These are phyloP conservation scores for Solea senegalensis DNA, from an alignment of 2,113 vertebrate genomes.

Conservation along the genomic window DNA sequence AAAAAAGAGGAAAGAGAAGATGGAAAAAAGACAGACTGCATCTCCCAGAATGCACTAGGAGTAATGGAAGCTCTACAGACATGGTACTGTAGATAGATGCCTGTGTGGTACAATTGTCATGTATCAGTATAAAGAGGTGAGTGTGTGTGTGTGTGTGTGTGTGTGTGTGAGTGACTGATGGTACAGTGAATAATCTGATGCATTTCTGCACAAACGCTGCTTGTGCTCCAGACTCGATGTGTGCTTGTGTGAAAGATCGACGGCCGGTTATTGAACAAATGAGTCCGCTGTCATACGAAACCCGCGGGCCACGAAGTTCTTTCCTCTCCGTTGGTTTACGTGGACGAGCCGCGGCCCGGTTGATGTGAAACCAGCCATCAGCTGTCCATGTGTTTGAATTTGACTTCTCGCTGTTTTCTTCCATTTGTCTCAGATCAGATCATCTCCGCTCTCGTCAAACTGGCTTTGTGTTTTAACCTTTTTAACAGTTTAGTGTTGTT, in stretches of 20 bases:
- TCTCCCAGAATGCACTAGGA: conserved; percentile 76
- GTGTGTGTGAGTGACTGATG: conserved; percentile 39
- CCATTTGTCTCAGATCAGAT: neutral
- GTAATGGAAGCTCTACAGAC: conserved; percentile 59
- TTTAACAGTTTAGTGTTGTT: too few species aligned
- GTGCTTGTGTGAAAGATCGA: conserved; percentile 23
- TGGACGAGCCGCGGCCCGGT: conserved; percentile 35
- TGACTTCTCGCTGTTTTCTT: conserved; percentile 1
- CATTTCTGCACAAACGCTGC: conserved; percentile 43
- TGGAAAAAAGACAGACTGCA: conserved; percentile 52
- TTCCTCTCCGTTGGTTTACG: conserved; percentile 39
- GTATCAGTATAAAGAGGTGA: conserved; percentile 51
- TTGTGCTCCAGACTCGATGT: conserved; percentile 50
- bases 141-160: conserved; percentile 27
- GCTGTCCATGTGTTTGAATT: neutral
- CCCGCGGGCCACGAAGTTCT: conserved; percentile 22
- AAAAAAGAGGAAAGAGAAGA: conserved; percentile 58
- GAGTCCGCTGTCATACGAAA: conserved; percentile 54
- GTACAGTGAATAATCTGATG: conserved; percentile 59
- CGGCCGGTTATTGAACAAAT: conserved; percentile 48
- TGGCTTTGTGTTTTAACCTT: too few species aligned
- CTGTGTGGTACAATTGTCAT: conserved; percentile 68
- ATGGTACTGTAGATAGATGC: conserved; percentile 70
- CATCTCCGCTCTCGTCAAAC: conserved; percentile 40
- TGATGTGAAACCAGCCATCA: conserved; percentile 64